Percentiles rank a stretch among this genome's conserved stretches.
phyloP scores from a whole-genome alignment of 2,888 invertebrate genomes.

The Melangyna quadrimaculata region DNA sequence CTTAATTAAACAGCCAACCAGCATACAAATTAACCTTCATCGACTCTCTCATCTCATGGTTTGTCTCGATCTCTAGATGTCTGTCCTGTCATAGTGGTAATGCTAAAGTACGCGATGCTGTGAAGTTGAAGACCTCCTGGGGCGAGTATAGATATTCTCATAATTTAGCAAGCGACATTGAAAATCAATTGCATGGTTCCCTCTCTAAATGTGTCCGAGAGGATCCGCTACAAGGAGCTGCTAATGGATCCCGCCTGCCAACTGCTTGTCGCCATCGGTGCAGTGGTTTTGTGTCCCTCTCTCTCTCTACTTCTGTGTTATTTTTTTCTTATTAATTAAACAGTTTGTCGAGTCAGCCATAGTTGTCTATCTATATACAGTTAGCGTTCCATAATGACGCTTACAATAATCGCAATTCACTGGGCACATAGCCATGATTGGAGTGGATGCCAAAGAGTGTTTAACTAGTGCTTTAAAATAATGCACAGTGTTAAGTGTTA shows the following conservation, averaged over 20 bases:
- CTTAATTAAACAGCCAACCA: constrained; percentile 61
- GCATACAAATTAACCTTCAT: constrained; percentile 53
- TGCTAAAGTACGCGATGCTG: constrained; percentile 6
- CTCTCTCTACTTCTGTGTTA: not conserved
- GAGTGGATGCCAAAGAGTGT: constrained; percentile 53
- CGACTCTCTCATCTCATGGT: constrained; percentile 19
- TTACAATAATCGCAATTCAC: constrained; percentile 52
- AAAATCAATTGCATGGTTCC: constrained; percentile 49
- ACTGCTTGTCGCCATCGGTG: constrained; percentile 39
- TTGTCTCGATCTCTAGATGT: constrained; percentile 31
- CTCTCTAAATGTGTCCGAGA: not conserved
- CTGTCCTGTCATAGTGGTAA: not conserved
- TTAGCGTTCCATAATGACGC: constrained; percentile 46
- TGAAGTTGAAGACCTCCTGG: constrained; percentile 57
- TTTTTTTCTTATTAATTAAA: constrained; percentile 57
- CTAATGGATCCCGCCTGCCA: constrained; percentile 59
- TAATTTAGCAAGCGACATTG: constrained; percentile 31
- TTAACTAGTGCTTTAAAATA: constrained; percentile 65
- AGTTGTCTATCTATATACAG: constrained; percentile 4
- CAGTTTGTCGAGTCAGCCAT: constrained; percentile 40
- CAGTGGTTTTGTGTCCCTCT: constrained; percentile 15
- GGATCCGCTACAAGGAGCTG: constrained; percentile 24
- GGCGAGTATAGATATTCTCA: constrained; percentile 29
- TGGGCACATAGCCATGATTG: constrained; percentile 21
- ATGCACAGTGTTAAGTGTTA: constrained; percentile 62